Conservation (phyloP, 2,797 vertebrate genomes). For the Hapalemur alaotrensis region DNA sequence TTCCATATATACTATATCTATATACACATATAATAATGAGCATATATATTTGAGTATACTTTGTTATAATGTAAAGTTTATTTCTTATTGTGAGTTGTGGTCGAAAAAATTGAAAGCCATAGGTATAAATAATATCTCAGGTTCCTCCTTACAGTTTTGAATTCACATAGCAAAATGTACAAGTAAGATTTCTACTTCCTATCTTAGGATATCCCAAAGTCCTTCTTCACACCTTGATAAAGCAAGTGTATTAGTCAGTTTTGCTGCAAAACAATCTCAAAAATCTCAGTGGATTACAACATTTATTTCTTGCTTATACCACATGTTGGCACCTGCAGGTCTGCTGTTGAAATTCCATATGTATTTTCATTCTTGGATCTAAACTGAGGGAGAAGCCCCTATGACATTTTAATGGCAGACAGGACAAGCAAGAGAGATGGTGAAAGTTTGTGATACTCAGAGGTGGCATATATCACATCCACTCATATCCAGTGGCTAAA, state of each 20-base stretch:
- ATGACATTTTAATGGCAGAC: neutral
- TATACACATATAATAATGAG: neutral
- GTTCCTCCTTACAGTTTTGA: neutral
- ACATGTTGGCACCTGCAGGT: neutral
- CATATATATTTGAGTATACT: neutral
- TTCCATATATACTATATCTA: neutral
- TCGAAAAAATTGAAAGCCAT: neutral
- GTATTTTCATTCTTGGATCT: neutral
- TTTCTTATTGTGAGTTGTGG: neutral
- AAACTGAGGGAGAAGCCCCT: neutral
- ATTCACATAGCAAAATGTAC: neutral
- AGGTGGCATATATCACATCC: neutral
- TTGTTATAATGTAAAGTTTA: neutral
- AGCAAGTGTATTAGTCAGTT: neutral
- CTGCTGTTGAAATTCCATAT: neutral
- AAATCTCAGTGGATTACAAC: neutral
- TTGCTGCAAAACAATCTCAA: neutral
- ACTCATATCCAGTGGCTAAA: neutral
- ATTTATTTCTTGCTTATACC: neutral
- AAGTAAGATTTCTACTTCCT: slow-evolving; percentile 2
- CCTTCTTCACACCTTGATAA: neutral
- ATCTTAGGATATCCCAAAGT: neutral
- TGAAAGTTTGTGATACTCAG: neutral
- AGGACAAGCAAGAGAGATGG: neutral
- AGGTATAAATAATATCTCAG: neutral